These are phyloP conservation scores for Gari tellinella DNA, from an alignment of 2,888 invertebrate species.

Conservation along the genomic window DNA sequence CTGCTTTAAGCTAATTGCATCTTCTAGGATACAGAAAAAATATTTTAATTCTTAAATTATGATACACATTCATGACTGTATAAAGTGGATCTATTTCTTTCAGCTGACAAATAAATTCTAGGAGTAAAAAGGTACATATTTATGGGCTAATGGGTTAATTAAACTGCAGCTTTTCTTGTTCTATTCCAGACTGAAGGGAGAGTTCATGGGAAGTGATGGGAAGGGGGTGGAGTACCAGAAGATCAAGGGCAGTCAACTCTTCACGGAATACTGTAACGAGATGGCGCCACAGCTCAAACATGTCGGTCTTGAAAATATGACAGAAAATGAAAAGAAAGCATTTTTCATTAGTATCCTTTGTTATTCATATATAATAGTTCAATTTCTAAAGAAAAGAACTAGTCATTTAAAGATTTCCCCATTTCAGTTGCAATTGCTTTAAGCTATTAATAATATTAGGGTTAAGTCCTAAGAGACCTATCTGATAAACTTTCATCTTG, in stretches of 20 bases:
- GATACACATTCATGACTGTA: too few relatives aligned
- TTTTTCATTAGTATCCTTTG: conserved; percentile 83
- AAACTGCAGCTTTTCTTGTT: not conserved
- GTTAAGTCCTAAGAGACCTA: too few relatives aligned
- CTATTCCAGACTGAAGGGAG: conserved; percentile 75
- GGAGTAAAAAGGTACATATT: too few relatives aligned
- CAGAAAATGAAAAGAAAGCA: conserved; percentile 77
- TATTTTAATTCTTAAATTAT: not conserved
- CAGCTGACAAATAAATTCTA: too few relatives aligned
- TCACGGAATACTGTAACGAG: conserved; percentile 65
- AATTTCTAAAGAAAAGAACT: too few relatives aligned
- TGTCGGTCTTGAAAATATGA: conserved; percentile 65
- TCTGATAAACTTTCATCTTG: too few relatives aligned
- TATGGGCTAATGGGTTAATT: not conserved
- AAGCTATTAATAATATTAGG: too few relatives aligned
- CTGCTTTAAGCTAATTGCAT: too few relatives aligned
- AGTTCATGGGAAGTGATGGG: conserved; percentile 73
- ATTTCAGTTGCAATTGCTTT: too few relatives aligned
- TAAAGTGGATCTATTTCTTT: too few relatives aligned
- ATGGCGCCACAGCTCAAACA: conserved; percentile 64
- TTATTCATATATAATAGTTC: too few relatives aligned
- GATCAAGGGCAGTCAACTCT: conserved; percentile 66
- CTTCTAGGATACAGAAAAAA: not conserved
- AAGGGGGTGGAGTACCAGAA: conserved; percentile 69
- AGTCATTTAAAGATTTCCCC: too few relatives aligned